Conservation (phyloP, 2,888 invertebrate genomes). For the Apomyelois bistriatella region DNA sequence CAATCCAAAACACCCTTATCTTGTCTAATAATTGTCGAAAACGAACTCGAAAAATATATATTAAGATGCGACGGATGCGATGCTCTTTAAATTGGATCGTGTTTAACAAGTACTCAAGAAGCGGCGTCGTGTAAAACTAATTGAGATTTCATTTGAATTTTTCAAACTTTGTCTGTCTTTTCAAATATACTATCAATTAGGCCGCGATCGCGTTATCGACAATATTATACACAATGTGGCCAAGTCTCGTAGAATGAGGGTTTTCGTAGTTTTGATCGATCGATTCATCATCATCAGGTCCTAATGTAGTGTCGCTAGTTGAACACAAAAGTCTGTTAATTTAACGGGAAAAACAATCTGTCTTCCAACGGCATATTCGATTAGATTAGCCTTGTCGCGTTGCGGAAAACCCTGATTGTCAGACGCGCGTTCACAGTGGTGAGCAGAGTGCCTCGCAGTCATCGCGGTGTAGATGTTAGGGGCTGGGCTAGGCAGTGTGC, state of each 20-base stretch:
- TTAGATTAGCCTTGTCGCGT: not conserved
- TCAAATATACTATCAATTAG: not conserved
- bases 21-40: conserved; percentile 24
- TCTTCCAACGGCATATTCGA: too few relatives aligned
- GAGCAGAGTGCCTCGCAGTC: not conserved
- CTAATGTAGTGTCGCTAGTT: not conserved
- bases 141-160: not conserved
- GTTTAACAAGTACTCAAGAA: conserved; percentile 26
- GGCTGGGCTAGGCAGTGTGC: conserved; percentile 24
- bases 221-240: conserved; percentile 10
- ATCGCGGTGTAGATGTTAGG: conserved; percentile 18
- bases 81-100: conserved; percentile 24
- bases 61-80: conserved; percentile 73
- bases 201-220: conserved; percentile 11
- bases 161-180: not conserved
- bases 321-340: not conserved
- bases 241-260: conserved; percentile 3
- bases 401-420: not conserved
- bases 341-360: too few relatives aligned
- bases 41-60: conserved; percentile 15
- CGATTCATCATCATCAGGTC: too few relatives aligned
- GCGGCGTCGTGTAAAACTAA: conserved; percentile 64
- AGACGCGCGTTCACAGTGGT: conserved; percentile 9
- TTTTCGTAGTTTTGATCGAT: not conserved
- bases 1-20: conserved; percentile 23